Percentiles rank a stretch among this genome's conserved stretches.
phyloP scores from a whole-genome alignment of 2,888 invertebrate species.

The Peribatodes rhomboidaria region DNA sequence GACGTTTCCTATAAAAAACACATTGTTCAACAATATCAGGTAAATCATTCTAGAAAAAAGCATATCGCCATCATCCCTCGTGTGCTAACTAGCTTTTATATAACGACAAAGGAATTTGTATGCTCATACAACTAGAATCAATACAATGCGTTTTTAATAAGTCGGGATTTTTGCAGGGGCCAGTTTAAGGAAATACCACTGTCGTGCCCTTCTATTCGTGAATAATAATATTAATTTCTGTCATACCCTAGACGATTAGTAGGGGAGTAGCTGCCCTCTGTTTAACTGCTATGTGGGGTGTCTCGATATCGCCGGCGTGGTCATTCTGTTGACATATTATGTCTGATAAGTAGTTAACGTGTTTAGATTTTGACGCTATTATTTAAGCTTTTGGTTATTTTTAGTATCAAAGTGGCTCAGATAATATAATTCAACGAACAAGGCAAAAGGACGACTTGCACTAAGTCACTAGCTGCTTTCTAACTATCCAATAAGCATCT shows the following conservation, averaged over 20 bases:
- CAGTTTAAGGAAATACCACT: slow-evolving; percentile 22
- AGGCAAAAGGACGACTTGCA: no score
- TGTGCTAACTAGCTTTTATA: slow-evolving; percentile 5
- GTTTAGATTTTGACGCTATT: not conserved
- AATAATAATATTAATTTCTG: slow-evolving; percentile 33
- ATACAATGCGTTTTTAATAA: slow-evolving; percentile 25
- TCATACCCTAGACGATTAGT: slow-evolving; percentile 10
- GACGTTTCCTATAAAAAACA: not conserved
- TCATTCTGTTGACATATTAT: slow-evolving; percentile 3
- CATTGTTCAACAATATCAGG: not conserved
- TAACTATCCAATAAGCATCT: no score
- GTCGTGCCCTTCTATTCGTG: not conserved
- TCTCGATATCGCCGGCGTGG: slow-evolving; percentile 7
- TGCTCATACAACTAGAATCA: slow-evolving; percentile 16
- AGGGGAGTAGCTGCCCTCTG: slow-evolving; percentile 29
- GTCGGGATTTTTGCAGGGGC: slow-evolving; percentile 6
- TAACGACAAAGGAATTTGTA: slow-evolving; percentile 7
- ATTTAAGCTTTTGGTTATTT: not conserved
- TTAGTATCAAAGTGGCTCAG: not conserved
- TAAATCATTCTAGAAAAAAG: not conserved
- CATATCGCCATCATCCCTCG: slow-evolving; percentile 13
- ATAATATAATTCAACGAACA: not conserved
- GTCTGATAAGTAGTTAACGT: slow-evolving; percentile 15
- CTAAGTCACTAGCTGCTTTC: no score
- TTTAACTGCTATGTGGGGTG: slow-evolving; percentile 2